Percentiles rank a stretch among this genome's conserved stretches.
Conservation (phyloP, 1,140 invertebrate species). For the Ridgeia piscesae region DNA sequence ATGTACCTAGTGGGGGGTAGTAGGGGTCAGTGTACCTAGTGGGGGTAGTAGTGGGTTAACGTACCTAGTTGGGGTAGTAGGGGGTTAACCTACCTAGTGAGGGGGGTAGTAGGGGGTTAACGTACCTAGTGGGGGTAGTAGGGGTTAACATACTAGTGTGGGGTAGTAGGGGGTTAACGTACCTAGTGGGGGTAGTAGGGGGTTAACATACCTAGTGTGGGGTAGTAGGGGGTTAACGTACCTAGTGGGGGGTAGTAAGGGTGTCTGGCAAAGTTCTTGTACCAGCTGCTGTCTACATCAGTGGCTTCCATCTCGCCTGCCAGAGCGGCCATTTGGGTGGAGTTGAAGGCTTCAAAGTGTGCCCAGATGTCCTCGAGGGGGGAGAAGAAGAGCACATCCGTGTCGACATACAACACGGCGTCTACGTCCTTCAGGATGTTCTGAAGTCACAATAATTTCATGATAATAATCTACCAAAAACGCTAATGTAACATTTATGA, state of each 20-base stretch:
- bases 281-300: conserved; percentile 92
- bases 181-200: too few relatives aligned
- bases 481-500: too few relatives aligned
- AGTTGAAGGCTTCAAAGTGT: conserved; percentile 81
- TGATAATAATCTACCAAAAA: too few relatives aligned
- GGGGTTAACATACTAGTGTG: conserved; percentile 72
- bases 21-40: too few relatives aligned
- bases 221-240: conserved; percentile 60
- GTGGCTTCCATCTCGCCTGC: conserved; percentile 87
- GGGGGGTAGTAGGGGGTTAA: background rate
- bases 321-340: conserved; percentile 81
- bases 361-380: conserved; percentile 81
- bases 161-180: background rate
- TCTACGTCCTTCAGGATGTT: conserved; percentile 77
- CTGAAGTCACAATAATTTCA: conserved; percentile 60
- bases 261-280: conserved; percentile 91
- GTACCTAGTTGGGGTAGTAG: too few relatives aligned
- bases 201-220: conserved; percentile 44
- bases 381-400: conserved; percentile 83
- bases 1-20: too few relatives aligned
- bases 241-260: conserved; percentile 87
- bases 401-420: conserved; percentile 88
- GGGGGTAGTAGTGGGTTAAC: background rate
- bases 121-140: conserved; percentile 72
- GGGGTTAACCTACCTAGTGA: conserved; percentile 62